Evolutionary conservation across 2,113 vertebrate genomes (phyloP).

Genomic region (Puma concolor): DNA sequence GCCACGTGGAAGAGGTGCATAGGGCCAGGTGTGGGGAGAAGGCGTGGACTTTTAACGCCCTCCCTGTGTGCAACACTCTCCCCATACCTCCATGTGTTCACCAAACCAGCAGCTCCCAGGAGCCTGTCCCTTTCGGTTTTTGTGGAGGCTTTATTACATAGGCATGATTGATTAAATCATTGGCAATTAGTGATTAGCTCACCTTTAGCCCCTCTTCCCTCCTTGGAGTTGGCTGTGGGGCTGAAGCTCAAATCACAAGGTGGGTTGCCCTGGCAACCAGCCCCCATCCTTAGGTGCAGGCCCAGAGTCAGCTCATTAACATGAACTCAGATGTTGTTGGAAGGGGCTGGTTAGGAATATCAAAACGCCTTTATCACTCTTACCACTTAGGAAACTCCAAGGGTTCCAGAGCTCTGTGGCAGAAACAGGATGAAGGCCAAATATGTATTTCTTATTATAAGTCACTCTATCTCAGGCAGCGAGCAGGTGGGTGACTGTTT

Average conservation of each 20-base stretch:
- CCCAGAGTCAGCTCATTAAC: not conserved
- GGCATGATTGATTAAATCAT: not conserved
- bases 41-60: accelerated
- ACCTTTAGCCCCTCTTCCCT: not conserved
- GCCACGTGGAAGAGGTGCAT: not conserved
- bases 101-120: not conserved
- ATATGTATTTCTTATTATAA: not conserved
- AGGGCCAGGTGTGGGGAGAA: not conserved
- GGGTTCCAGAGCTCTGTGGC: not conserved
- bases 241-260: not conserved
- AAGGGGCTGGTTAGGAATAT: not conserved
- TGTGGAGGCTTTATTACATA: not conserved
- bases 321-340: not conserved
- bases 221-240: not conserved
- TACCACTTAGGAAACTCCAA: not conserved
- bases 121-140: not conserved
- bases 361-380: not conserved
- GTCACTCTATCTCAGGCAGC: not conserved
- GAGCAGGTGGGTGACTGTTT: not conserved
- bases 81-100: accelerated
- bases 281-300: not conserved
- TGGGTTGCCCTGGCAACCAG: not conserved
- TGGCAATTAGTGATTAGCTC: not conserved
- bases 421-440: not conserved
- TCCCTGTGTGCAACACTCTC: accelerated